These are phyloP conservation scores for Silurus glanis DNA, from an alignment of 2,113 vertebrate species.

Conservation along the genomic window DNA sequence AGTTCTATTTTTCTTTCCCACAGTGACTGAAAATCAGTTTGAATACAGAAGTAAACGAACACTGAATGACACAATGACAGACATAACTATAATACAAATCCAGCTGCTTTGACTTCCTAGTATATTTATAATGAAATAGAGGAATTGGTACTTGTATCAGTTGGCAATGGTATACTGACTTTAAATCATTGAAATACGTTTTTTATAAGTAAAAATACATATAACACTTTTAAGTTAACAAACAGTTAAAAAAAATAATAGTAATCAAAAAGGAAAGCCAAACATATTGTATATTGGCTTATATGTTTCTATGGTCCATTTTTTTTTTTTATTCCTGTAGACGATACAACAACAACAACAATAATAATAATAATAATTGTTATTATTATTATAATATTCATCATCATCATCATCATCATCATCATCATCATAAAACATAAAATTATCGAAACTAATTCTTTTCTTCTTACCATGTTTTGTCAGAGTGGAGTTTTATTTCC, in stretches of 20 bases:
- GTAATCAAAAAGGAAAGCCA: no score
- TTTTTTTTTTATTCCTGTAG: background rate
- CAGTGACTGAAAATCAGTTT: no score
- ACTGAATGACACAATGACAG: background rate
- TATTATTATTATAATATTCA: no score
- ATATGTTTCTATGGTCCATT: background rate
- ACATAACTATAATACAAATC: background rate
- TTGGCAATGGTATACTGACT: background rate
- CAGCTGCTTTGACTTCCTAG: background rate
- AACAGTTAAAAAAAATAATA: no score
- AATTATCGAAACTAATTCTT: background rate
- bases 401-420: no score
- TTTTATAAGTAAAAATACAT: no score
- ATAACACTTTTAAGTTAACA: no score
- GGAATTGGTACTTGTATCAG: background rate
- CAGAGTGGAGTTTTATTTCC: conserved; percentile 22
- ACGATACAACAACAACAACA: background rate
- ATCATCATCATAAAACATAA: background rate
- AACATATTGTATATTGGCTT: no score
- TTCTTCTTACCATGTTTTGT: conserved; percentile 36
- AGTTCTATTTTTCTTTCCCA: no score
- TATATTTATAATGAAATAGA: background rate
- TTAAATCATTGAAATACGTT: background rate
- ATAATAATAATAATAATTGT: background rate
- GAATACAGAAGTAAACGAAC: background rate